phyloP scores from a whole-genome alignment of 2,797 vertebrate genomes.

The Uromys caudimaculatus region DNA sequence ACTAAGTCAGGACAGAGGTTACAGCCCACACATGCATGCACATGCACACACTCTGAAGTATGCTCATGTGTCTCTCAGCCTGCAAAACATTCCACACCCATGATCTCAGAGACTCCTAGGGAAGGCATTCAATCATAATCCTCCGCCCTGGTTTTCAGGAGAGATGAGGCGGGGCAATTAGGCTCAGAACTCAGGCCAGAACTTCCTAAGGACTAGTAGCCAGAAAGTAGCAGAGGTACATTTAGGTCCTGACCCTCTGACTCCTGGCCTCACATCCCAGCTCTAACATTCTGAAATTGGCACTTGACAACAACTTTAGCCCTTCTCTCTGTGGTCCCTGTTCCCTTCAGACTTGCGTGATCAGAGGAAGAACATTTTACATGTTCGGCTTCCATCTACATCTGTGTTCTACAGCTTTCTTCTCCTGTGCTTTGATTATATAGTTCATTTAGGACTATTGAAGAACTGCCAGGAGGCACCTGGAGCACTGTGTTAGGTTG shows the following conservation, averaged over 20 bases:
- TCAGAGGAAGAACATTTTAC: background rate
- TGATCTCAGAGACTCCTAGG: background rate
- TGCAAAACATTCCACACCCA: background rate
- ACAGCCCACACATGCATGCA: background rate
- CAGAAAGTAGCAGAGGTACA: background rate
- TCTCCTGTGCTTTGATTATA: background rate
- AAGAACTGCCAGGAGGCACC: background rate
- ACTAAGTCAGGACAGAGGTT: background rate
- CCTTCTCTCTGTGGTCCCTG: background rate
- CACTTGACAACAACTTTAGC: background rate
- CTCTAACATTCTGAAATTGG: background rate
- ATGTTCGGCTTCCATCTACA: background rate
- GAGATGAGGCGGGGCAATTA: accelerated
- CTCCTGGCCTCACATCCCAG: background rate
- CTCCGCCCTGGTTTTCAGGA: background rate
- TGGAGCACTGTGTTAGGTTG: background rate
- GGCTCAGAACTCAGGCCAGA: background rate
- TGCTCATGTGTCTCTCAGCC: background rate
- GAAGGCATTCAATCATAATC: background rate
- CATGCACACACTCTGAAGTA: background rate
- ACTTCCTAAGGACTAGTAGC: background rate
- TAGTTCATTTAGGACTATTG: background rate
- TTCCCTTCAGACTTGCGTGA: background rate
- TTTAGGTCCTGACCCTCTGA: background rate
- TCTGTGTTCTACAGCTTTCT: background rate